These are phyloP conservation scores for Pemphigus obesinymphae DNA, from an alignment of 1,140 invertebrate genomes.

Conservation along the genomic window DNA sequence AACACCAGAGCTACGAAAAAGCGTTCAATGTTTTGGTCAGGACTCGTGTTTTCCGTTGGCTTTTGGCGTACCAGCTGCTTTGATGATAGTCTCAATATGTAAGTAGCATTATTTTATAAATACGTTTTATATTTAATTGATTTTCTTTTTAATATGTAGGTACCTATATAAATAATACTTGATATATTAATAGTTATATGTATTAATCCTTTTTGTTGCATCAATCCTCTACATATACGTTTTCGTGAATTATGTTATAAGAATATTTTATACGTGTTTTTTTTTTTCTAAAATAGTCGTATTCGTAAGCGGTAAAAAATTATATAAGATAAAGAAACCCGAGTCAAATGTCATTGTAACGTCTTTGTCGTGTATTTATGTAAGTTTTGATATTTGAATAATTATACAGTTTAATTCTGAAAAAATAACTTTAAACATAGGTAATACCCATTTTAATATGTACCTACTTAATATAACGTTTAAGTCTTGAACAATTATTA, in stretches of 20 bases:
- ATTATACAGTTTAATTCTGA: too few relatives aligned
- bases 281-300: constrained; percentile 61
- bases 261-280: background rate
- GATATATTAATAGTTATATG: too few relatives aligned
- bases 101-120: constrained; percentile 47
- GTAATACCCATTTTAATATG: too few relatives aligned
- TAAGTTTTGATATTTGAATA: constrained; percentile 56
- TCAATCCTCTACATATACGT: too few relatives aligned
- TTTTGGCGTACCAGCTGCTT: constrained; percentile 81
- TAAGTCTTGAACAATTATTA: too few relatives aligned
- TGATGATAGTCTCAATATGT: constrained; percentile 81
- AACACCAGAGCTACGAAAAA: constrained; percentile 78
- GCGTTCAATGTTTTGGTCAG: constrained; percentile 76
- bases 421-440: too few relatives aligned
- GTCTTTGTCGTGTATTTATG: constrained; percentile 70
- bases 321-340: constrained; percentile 75
- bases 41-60: constrained; percentile 82
- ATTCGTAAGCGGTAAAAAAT: constrained; percentile 69
- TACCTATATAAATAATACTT: too few relatives aligned
- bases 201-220: too few relatives aligned
- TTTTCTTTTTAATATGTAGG: too few relatives aligned
- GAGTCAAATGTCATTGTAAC: constrained; percentile 76
- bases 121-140: too few relatives aligned
- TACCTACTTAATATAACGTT: too few relatives aligned
- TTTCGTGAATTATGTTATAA: too few relatives aligned